Base-by-base conservation (phyloP, 1,140 invertebrate species). In the Musca domestica region DNA sequence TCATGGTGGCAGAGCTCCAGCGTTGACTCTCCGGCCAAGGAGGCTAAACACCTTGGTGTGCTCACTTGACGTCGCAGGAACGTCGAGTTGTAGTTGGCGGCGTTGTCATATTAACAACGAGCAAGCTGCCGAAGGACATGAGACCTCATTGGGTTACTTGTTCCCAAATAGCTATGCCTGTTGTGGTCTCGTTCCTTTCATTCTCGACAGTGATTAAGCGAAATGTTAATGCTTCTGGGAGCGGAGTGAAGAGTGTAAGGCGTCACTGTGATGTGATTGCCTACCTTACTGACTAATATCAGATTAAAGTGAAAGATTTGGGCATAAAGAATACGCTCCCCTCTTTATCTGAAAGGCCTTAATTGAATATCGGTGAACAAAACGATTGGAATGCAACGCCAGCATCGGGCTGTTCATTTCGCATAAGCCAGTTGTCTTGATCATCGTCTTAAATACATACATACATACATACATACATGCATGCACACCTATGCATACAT, bases 131-230 rank as follows among this genome's bases (percentile, higher is more conserved):
- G 12, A 41, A 41, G 34, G 34, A 41, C 34, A 41, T 12, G 12
- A 30, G 12, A 41, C 34, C 34, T 41, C 34, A 41, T 41, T 41
- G 34, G 6, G 34, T 9, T 41, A 41, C 34, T 12, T 41, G 34
- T 12, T 41, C 12, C 34, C 6, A 5, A 41, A 41, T 41, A 41
- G 34, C 34, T 41, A 41, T 41, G n/a, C n/a, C n/a, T n/a, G 56
- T 6, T 15, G 56, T 54, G 10, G n/a, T 27, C 49, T 25, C 10
- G n/a, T 15, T 67, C 20, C 20, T 34, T n/a, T n/a, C 14, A 48
- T 41, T 66, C 58, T 20, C 46, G 76, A 78, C 76, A 78, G 74
- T 78, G 76, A 78, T 78, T 78, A 78, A 78, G 76, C 75, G 75
- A 70, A 74, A 78, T 78, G 76, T 78, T 78, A 78, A 76, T 75